Base-by-base conservation (phyloP, 2,888 invertebrate species). In the Apodemia duryi region DNA sequence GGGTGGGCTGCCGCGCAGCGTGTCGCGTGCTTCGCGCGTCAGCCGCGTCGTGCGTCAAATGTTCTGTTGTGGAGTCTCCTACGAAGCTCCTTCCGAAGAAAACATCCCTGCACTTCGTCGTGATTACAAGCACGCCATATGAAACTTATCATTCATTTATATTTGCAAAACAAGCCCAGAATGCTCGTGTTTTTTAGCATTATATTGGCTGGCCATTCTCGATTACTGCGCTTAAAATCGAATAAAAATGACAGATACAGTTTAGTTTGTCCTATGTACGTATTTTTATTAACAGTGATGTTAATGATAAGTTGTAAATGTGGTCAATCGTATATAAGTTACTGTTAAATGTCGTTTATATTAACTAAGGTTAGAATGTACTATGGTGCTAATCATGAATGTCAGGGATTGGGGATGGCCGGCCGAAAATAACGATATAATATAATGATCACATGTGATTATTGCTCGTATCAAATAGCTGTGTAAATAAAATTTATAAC, bases 1-100 rank as follows among this genome's bases (percentile, higher is more conserved):
- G 73, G 80, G 90, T 81, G 90, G 88, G 86, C 83, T 88, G 87
- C 85, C 89, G 80, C 88, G 88, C 81, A 84, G 80, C 74, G 86
- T 82, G 68, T 87, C 86, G 76, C 70, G 73, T 46, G 73, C 76
- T 63, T 86, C 87, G 41, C 87, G 87, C 66, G 80, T 87, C 62
- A 80, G 83, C 51, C 88, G 85, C 76, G 86, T 75, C 63, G 77
- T 88, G 70, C 86, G 88, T 11, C 83, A 85, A 70, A 77, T 89
- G 73, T 80, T 91, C 79, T 91, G 91, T 78, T 91, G 91, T 76
- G 89, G 90, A 66, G 77, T 83, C 57, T 74, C 79, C 49, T 78
- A 84, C 75, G 81, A 83, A 41, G 77, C 84, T 5, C 80, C 86
- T 72, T 88, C 89, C 68, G 89, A 90, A 69, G 83, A 88, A 70